phyloP scores from a whole-genome alignment of 1,140 invertebrate species.

The Ostrea denselamellosa region DNA sequence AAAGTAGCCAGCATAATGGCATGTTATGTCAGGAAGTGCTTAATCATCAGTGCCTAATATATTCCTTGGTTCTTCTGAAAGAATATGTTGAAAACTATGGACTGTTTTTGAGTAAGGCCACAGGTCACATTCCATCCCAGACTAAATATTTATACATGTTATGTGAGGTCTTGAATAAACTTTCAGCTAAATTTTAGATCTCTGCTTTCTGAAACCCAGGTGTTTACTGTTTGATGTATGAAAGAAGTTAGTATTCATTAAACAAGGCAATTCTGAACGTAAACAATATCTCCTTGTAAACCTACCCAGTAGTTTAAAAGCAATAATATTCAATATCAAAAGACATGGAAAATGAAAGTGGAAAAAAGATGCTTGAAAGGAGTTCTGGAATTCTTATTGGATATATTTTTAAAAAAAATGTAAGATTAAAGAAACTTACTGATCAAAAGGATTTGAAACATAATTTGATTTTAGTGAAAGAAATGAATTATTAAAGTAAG shows the following conservation, averaged over 20 bases:
- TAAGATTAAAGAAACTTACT: neutral
- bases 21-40: neutral
- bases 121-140: neutral
- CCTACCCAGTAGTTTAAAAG: neutral
- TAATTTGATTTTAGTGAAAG: conserved; percentile 10
- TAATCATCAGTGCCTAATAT: neutral
- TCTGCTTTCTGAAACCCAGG: neutral
- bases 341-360: neutral
- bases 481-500: neutral
- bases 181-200: neutral
- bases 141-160: conserved; percentile 23
- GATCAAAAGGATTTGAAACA: neutral
- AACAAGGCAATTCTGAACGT: conserved; percentile 10
- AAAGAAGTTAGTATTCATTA: conserved; percentile 36
- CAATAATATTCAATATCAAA: conserved; percentile 28
- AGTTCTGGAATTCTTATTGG: neutral
- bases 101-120: neutral
- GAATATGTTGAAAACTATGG: conserved; percentile 20
- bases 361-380: neutral
- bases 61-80: neutral
- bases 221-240: conserved; percentile 16
- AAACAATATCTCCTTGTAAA: neutral
- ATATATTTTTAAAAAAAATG: neutral
- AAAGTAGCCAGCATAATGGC: conserved; percentile 9
- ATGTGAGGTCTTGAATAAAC: conserved; percentile 30